Conservation (phyloP, 2,888 invertebrate species). For the Parelbella ahira region DNA sequence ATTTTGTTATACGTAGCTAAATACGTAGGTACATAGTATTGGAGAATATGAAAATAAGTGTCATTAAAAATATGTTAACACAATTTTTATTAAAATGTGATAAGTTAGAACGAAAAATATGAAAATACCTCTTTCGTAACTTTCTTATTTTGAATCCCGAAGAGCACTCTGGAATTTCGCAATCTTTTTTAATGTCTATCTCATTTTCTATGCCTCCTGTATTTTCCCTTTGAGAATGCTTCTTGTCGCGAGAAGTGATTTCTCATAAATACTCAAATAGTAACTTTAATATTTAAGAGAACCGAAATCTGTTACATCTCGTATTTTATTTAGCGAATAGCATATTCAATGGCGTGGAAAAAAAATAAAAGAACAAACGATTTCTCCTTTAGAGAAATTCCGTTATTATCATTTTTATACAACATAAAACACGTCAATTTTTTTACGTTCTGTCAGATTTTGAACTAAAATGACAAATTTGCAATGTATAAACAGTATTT, state of each 20-base stretch:
- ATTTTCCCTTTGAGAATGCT: conserved; percentile 21
- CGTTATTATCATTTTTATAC: too few relatives aligned
- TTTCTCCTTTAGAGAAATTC: neutral
- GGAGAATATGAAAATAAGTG: too few relatives aligned
- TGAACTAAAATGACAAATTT: too few relatives aligned
- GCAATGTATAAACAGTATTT: too few relatives aligned
- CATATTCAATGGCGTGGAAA: conserved; percentile 1
- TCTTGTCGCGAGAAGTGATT: conserved; percentile 18
- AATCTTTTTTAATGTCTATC: conserved; percentile 21
- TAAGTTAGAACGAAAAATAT: conserved; percentile 4
- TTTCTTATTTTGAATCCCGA: conserved; percentile 12
- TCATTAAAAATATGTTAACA: too few relatives aligned
- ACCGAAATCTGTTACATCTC: conserved; percentile 8
- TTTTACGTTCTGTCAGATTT: neutral
- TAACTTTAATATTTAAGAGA: conserved; percentile 15
- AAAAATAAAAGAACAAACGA: neutral
- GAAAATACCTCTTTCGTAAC: conserved; percentile 2
- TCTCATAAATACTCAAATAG: conserved; percentile 22
- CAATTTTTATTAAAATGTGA: conserved; percentile 11
- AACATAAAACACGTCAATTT: too few relatives aligned
- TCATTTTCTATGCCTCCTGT: conserved; percentile 14
- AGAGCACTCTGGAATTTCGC: conserved; percentile 12
- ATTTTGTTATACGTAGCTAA: too few relatives aligned
- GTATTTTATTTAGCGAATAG: conserved; percentile 6
- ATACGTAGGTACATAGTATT: too few relatives aligned